Evolutionary conservation across 2,888 invertebrate species (phyloP), one percentile per base, ranked within the genome.

Genomic region (Synanthedon andrenaeformis): DNA sequence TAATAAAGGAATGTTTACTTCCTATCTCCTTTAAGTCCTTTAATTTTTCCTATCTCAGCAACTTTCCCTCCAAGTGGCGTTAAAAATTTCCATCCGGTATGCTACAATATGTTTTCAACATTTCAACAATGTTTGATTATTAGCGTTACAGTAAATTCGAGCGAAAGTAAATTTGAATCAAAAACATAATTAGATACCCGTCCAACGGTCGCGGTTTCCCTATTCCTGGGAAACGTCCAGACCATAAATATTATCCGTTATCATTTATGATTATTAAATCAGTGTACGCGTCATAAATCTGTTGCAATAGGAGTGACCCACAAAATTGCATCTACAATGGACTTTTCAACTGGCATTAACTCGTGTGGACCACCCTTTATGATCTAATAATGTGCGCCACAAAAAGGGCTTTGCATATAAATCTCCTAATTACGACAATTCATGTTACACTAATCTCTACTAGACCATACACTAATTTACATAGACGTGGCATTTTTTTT

Each of bases 321-420:
- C 73, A 67, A 69, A 77, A 76, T 76, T 75, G 75, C 71, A 67
- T 67, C 62, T 60, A 73, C 72, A 74, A 73, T 71, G 63, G 63
- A 49, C 79, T 81, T 45, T 45, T 76, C 78, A 76, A 78, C 68
- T 72, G 65, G 74, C 77, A 77, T 82, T 78, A 79, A 74, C 65
- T 70, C 73, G 70, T 76, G 79, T 75, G 72, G 73, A 68, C 64
- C 63, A 62, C 70, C 74, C 66, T 79, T 84, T 82, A 82, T 76
- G 67, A 72, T 64, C 79, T 85, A 84, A 86, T 86, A 85, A 83
- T 83, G 80, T 76, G 74, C 69, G 78, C 82, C 83, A 76, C 85
- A 86, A 74, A 82, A 76, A 73, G 69, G 72, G 76, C 80, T 86
- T 85, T 85, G 86, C 85, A 87, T 87, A 84, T 82, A 86, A 86